Base-by-base conservation (phyloP, 2,888 invertebrate genomes). In the Melieria picta region DNA sequence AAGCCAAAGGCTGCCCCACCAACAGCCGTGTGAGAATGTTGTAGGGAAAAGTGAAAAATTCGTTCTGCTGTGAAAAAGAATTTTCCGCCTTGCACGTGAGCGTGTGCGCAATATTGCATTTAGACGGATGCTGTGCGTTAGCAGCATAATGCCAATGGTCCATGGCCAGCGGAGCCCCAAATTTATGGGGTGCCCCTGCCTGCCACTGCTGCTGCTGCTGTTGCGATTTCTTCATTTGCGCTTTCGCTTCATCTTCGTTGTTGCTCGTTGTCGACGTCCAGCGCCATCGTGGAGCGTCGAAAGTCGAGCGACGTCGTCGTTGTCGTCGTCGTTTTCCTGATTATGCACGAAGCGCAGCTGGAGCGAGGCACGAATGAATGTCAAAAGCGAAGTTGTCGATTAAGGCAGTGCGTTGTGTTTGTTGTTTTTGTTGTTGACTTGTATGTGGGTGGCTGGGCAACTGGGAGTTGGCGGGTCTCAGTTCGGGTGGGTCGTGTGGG, bases 321-420 rank as follows among this genome's bases (percentile, higher is more conserved):
- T 13, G 11, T 16, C 57, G 16, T n/a, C 57, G n/a, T 16, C 57
- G 57, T 63, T 63, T 55, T 63, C 55, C 57, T 64, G 47, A 57
- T 71, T 71, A 71, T 71, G 65, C 71, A 71, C 71, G 71, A 71
- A 71, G 69, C 58, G 69, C 64, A 69, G 61, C 71, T 55, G 63
- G 57, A 71, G 61, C 43, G 61, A 65, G 48, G 47, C 42, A 65
- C 71, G 71, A 71, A 70, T 65, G 55, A 46, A 52, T 61, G 61
- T 4, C 42, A 10, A 62, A 55, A 71, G 55, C 11, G 61, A 56
- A 65, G 45, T 13, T 60, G n/a, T 47, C 50, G 62, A 62, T 69
- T 69, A 62, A 9, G 52, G 61, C 50, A 61, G 60, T 42, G n/a
- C 45, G 50, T 50, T 9, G 7, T 50, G 64, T 64, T 43, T 50